These are phyloP conservation scores for Xiphophorus maculatus DNA, from an alignment of 2,113 vertebrate species.

Conservation along the genomic window DNA sequence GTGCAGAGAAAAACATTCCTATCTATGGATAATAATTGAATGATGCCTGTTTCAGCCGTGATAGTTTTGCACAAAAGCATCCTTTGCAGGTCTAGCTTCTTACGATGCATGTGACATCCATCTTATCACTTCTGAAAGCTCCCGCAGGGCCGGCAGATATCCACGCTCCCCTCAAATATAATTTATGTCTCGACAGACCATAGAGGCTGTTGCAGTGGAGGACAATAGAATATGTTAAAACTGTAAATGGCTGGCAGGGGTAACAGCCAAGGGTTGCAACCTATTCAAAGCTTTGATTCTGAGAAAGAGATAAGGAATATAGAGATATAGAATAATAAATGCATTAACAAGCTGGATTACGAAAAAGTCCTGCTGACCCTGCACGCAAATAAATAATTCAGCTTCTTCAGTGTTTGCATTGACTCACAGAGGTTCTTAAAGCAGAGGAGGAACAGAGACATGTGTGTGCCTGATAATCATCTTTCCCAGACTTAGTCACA, in stretches of 20 bases:
- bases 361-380: constrained; percentile 1
- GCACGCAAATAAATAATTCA: constrained; percentile 18
- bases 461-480: constrained; percentile 3
- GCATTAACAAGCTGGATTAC: constrained; percentile 1
- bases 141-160: constrained; percentile 55
- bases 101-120: constrained; percentile 64
- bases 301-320: constrained; percentile 22
- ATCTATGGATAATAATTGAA: constrained; percentile 32
- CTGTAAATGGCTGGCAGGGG: constrained; percentile 30
- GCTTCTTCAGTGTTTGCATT: constrained; percentile 18
- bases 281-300: constrained; percentile 14
- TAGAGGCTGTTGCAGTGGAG: constrained; percentile 24
- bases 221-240: constrained; percentile 54
- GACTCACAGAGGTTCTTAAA: constrained; percentile 13
- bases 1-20: constrained; percentile 21
- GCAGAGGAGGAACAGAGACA: background rate
- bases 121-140: constrained; percentile 63
- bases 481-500: background rate
- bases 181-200: constrained; percentile 36
- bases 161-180: constrained; percentile 49
- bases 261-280: constrained; percentile 7
- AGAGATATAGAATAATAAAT: constrained; percentile 6
- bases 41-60: constrained; percentile 44
- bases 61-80: constrained; percentile 58
- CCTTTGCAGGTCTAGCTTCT: constrained; percentile 51